Evolutionary conservation across 1,140 invertebrate species (phyloP).

Genomic region (Lasaia peninsularis): DNA sequence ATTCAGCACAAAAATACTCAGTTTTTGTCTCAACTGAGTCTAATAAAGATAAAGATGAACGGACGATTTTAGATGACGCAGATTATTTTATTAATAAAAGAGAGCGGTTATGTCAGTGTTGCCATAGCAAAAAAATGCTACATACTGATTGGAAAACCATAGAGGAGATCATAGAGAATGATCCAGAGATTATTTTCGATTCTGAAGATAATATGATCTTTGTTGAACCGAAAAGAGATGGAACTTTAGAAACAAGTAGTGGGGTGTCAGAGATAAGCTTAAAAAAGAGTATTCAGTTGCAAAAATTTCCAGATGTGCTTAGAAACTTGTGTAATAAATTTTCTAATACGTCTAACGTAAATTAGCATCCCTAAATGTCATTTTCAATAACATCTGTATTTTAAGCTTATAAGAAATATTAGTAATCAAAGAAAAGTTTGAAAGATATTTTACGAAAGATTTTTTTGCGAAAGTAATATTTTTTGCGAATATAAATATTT

Average conservation of each 20-base stretch:
- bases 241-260: constrained; percentile 5
- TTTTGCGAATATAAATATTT: too few species aligned
- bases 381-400: background rate
- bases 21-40: constrained; percentile 44
- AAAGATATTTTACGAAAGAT: too few species aligned
- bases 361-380: background rate
- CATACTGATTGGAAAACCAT: constrained; percentile 63
- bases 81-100: constrained; percentile 64
- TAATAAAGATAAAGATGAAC: constrained; percentile 42
- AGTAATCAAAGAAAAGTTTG: too few species aligned
- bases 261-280: constrained; percentile 15
- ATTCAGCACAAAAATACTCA: constrained; percentile 57
- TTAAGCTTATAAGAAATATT: background rate
- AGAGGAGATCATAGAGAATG: constrained; percentile 67
- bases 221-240: constrained; percentile 36
- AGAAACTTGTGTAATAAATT: constrained; percentile 47
- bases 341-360: constrained; percentile 17
- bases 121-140: constrained; percentile 43
- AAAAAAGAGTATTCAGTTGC: constrained; percentile 34
- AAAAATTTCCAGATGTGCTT: constrained; percentile 44
- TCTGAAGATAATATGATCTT: constrained; percentile 55
- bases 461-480: too few species aligned
- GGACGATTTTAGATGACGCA: constrained; percentile 58
- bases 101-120: constrained; percentile 64
- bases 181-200: constrained; percentile 71